phyloP scores from a whole-genome alignment of 2,797 vertebrate species.

The Dendrocincla tyrannina region DNA sequence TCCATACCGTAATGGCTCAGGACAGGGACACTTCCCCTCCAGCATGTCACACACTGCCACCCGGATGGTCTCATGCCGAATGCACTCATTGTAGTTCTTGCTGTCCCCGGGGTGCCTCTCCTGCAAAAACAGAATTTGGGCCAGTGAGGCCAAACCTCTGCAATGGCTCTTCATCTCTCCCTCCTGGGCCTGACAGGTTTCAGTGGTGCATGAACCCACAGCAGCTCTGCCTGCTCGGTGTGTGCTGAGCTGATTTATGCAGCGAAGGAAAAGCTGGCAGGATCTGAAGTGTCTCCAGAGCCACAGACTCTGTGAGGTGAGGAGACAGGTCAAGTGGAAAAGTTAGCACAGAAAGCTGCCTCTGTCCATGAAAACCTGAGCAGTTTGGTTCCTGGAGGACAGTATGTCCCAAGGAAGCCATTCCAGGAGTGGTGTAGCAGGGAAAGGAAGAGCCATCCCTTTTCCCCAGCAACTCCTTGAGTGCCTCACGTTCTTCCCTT shows the following conservation, averaged over 20 bases:
- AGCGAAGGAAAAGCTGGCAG: not conserved
- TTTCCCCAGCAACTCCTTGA: not conserved
- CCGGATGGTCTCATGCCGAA: slow-evolving; percentile 95
- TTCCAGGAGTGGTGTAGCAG: not conserved
- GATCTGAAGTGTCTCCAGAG: not conserved
- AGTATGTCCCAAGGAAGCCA: not conserved
- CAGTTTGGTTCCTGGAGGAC: not conserved
- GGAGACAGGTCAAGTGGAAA: not conserved
- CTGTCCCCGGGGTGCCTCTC: slow-evolving; percentile 97
- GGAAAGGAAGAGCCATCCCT: not conserved
- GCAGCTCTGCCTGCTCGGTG: not conserved
- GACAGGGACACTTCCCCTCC: slow-evolving; percentile 93
- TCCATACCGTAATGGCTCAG: slow-evolving; percentile 89
- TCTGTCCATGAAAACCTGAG: not conserved
- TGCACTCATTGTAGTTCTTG: slow-evolving; percentile 98
- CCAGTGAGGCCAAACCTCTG: not conserved
- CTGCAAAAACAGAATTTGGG: slow-evolving; percentile 68
- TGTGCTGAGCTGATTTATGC: not conserved
- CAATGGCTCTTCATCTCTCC: not conserved
- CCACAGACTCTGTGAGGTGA: not conserved
- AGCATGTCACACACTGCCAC: slow-evolving; percentile 99
- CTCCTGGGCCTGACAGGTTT: not conserved
- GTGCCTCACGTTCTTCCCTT: not conserved
- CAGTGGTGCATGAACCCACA: not conserved
- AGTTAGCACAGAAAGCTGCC: not conserved